Conservation (phyloP, 1,140 invertebrate genomes). For the Lithobius niger region DNA sequence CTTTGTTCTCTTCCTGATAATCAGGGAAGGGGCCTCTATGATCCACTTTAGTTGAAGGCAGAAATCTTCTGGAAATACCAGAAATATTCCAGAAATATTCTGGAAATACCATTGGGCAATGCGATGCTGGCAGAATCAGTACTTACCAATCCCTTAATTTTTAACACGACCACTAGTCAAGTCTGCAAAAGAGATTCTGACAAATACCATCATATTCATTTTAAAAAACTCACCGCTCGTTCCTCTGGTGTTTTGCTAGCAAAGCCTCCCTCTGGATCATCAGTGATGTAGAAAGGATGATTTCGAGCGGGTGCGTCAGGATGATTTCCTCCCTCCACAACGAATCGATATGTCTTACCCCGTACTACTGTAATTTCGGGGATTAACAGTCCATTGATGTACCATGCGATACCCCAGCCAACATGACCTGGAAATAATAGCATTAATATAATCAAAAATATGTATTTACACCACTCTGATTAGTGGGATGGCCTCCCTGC, state of each 20-base stretch:
- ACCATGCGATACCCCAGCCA: conserved; percentile 88
- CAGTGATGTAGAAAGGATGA: conserved; percentile 91
- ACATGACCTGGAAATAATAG: conserved; percentile 51
- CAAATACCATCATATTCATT: background rate
- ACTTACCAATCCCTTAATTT: background rate
- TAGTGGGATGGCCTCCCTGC: background rate
- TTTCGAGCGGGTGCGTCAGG: conserved; percentile 61
- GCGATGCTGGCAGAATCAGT: background rate
- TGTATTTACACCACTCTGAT: background rate
- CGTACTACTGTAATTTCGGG: conserved; percentile 84
- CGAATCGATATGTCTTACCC: conserved; percentile 70
- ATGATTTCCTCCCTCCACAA: conserved; percentile 72
- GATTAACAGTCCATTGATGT: conserved; percentile 85
- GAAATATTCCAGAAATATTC: background rate
- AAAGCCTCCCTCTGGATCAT: conserved; percentile 80
- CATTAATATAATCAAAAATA: no score
- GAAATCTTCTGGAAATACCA: background rate
- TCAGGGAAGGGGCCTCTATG: no score
- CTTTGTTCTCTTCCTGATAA: no score
- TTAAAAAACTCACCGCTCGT: conserved; percentile 51
- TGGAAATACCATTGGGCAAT: background rate
- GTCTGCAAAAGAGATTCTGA: background rate
- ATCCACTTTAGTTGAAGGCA: no score
- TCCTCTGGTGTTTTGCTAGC: conserved; percentile 70
- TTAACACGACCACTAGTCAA: background rate